Base-by-base conservation (phyloP, 30 jellyfish, hydroid and myxozoan genomes). In the Aurelia aurita region DNA sequence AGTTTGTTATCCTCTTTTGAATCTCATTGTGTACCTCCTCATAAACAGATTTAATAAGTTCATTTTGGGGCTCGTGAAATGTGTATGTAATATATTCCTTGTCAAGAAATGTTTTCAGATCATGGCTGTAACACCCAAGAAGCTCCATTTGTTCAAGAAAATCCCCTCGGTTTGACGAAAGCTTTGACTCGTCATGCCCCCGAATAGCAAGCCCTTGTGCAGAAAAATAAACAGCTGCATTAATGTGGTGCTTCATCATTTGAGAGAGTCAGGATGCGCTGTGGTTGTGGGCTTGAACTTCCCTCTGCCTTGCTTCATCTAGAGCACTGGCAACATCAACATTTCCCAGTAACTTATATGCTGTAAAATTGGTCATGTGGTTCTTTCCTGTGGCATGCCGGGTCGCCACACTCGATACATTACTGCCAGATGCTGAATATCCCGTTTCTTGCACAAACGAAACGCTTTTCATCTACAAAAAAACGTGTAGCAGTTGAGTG, bases 171-270 rank as follows among this genome's bases (percentile, higher is more conserved):
- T 83, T 83, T 43, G 87, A 28, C 11, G 87, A 83, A 16, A 22
- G 28, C 28, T 32, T 43, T 26, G 89, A 59, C 32, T 78, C 89
- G 57, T 78, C 81, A 13, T 78, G 89, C 9, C 86, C 86, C 27
- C 92, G 77, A 69, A 82, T 69, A 11, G 93, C 93, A 26, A 68
- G 80, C n/a, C 93, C 93, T 59, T 83, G 87, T 15, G 93, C 80
- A 21, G 93, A 32, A 23, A 83, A 55, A 35, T 19, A 83, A 29
- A 55, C 68, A n/a, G 85, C 59, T 12, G 43, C 86, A 54, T 83
- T 74, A 4, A 83, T 71, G 58, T 80, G 90, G 45, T 80, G 84
- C 58, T 80, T 4, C 81, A 80, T 35, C 82, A 80, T 35, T 12
- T n/a, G 22, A 1, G 61, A 16, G 29, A 27, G 23, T 11, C 90